Conservation (phyloP, 2,113 vertebrate genomes). For the Mustela lutreola region DNA sequence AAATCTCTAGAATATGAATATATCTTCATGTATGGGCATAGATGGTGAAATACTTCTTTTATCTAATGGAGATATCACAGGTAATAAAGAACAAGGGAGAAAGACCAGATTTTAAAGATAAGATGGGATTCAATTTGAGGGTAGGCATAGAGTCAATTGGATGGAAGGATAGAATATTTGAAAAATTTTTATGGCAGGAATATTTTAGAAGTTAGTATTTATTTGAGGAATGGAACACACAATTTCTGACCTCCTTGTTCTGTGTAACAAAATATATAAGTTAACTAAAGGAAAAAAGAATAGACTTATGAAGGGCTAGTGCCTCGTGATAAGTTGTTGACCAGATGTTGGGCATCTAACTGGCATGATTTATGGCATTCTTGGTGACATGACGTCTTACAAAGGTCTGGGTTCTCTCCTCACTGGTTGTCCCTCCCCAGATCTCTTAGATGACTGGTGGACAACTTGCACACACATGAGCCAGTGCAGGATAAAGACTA, state of each 20-base stretch:
- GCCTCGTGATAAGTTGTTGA: neutral
- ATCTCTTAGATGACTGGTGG: neutral
- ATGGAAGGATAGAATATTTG: neutral
- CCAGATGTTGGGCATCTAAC: neutral
- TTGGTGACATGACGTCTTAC: neutral
- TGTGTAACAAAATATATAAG: neutral
- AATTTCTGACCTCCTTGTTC: neutral
- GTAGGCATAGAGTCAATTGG: neutral
- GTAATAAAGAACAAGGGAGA: neutral
- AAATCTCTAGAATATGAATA: neutral
- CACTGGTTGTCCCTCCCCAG: neutral
- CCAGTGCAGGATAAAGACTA: neutral
- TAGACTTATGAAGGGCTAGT: neutral
- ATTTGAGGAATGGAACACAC: neutral
- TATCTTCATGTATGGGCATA: neutral
- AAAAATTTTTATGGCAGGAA: neutral
- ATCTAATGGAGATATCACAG: neutral
- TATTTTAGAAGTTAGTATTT: neutral
- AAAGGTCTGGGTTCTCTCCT: neutral
- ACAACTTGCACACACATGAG: neutral
- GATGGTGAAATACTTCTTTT: neutral
- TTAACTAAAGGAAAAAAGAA: neutral
- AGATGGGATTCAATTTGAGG: neutral
- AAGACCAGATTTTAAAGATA: neutral
- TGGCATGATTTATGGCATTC: neutral